Base-by-base conservation (phyloP, 1,140 invertebrate genomes). In the Drosophila serrata region DNA sequence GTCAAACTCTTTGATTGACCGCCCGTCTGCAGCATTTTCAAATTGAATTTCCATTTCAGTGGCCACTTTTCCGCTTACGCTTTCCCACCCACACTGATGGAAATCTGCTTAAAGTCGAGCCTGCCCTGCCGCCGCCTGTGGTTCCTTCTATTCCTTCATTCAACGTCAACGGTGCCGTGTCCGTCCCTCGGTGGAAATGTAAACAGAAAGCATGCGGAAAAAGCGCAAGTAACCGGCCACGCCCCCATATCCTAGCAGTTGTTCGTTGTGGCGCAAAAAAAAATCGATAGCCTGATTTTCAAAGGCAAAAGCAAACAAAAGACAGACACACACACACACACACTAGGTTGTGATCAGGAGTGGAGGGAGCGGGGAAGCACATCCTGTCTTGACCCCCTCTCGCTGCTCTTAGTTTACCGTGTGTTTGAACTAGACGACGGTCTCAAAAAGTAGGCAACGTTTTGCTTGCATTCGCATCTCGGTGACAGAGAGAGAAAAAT, bases 221-320 rank as follows among this genome's bases (percentile, higher is more conserved):
- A 78, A 78, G 53, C 69, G 69, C 69, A 73, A 73, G 65, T 72
- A 73, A 73, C 68, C 17, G 35, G 29, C 67, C 69, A 73, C 69
- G 69, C 65, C 69, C 46, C 49, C 61, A 24, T 31, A 9, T 42
- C 48, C 31, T 24, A 17, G 35, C 15, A 31, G 22, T 22, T 19
- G 8, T 31, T 56, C 24, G 51, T 70, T 56, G 35, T 22, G 11
- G 33, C 9, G 7, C 1, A 2, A 43, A 35, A 24, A 62, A 78
- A 78, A 78, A 78, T 78, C 75, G 75, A 78, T 78, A 78, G 75
- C 75, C 75, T 78, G 75, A 78, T 78, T 78, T 78, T 70, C 75
- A 68, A 77, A 63, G 62, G 65, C 42, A 69, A 77, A 77, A 56
- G 74, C 73, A 76, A 76, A 76, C 73, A 76, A 76, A 76, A 76